Conservation (phyloP, 2,888 invertebrate species). For the Rutpela maculata region DNA sequence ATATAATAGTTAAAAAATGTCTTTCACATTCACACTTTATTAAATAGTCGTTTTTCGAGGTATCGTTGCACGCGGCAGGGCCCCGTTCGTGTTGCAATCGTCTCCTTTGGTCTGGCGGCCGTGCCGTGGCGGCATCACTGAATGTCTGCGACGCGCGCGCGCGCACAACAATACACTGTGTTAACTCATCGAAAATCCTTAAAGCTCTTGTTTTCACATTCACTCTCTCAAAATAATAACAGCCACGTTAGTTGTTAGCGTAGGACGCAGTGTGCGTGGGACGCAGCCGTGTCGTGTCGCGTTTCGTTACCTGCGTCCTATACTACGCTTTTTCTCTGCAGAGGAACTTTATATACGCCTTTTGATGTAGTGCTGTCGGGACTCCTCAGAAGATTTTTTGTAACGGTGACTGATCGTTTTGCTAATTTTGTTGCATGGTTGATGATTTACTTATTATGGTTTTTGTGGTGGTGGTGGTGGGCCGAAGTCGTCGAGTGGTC, state of each 20-base stretch:
- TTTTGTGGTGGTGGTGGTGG: slow-evolving; percentile 35
- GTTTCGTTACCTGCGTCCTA: slow-evolving; percentile 52
- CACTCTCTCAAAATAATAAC: slow-evolving; percentile 69
- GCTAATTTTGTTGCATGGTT: slow-evolving; percentile 50
- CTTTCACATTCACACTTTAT: slow-evolving; percentile 67
- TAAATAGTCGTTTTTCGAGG: slow-evolving; percentile 33
- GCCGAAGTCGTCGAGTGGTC: slow-evolving; percentile 55
- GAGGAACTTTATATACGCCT: slow-evolving; percentile 67
- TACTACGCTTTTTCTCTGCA: slow-evolving; percentile 58
- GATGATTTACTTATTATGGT: neutral
- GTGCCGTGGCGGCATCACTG: slow-evolving; percentile 9
- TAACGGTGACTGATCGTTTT: slow-evolving; percentile 42
- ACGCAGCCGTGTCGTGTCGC: neutral
- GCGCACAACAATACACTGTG: slow-evolving; percentile 35
- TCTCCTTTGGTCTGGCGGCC: slow-evolving; percentile 30
- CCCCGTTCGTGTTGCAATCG: neutral
- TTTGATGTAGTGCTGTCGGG: slow-evolving; percentile 55
- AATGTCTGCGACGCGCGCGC: slow-evolving; percentile 20
- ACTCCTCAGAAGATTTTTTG: slow-evolving; percentile 37
- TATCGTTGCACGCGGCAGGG: slow-evolving; percentile 24
- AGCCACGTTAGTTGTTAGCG: slow-evolving; percentile 66
- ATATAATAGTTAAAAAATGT: slow-evolving; percentile 73
- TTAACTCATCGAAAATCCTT: slow-evolving; percentile 24
- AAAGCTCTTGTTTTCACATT: slow-evolving; percentile 60
- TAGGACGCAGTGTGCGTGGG: slow-evolving; percentile 46